Conservation (phyloP, 2,797 vertebrate genomes). For the Babyrousa celebensis region DNA sequence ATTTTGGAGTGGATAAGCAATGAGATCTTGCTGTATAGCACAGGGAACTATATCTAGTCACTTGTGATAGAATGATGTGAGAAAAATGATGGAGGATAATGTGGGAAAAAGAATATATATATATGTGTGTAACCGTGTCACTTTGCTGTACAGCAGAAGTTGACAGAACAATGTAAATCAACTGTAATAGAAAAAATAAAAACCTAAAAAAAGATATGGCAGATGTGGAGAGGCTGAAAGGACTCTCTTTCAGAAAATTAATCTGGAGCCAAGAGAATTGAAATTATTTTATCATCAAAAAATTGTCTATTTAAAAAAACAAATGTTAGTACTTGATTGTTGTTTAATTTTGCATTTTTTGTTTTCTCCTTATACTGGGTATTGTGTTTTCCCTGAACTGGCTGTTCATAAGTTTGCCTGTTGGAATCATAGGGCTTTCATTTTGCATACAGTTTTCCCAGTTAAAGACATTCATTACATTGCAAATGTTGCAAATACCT, state of each 20-base stretch:
- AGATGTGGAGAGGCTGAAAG: not conserved
- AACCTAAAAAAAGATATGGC: not conserved
- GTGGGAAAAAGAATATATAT: too few species aligned
- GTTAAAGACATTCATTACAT: not conserved
- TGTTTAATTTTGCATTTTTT: not conserved
- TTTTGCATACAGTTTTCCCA: not conserved
- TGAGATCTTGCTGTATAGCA: too few species aligned
- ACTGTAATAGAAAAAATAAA: too few species aligned
- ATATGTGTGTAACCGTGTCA: too few species aligned
- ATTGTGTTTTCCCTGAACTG: not conserved
- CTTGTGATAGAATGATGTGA: too few species aligned
- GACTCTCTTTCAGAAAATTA: not conserved
- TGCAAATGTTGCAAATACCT: not conserved
- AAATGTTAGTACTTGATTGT: not conserved
- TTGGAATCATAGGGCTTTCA: not conserved
- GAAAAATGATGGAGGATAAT: too few species aligned
- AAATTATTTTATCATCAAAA: not conserved
- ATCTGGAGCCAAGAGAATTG: not conserved
- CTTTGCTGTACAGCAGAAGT: too few species aligned
- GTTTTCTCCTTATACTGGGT: not conserved
- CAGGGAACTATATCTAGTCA: too few species aligned
- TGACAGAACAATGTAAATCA: too few species aligned
- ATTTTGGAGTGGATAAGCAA: too few species aligned
- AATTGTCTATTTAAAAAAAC: conserved; percentile 5
- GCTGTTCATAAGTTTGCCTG: not conserved